Percentiles rank a stretch among this genome's conserved stretches.
phyloP scores from a whole-genome alignment of 2,113 vertebrate species.

The Cyphotilapia sp. region DNA sequence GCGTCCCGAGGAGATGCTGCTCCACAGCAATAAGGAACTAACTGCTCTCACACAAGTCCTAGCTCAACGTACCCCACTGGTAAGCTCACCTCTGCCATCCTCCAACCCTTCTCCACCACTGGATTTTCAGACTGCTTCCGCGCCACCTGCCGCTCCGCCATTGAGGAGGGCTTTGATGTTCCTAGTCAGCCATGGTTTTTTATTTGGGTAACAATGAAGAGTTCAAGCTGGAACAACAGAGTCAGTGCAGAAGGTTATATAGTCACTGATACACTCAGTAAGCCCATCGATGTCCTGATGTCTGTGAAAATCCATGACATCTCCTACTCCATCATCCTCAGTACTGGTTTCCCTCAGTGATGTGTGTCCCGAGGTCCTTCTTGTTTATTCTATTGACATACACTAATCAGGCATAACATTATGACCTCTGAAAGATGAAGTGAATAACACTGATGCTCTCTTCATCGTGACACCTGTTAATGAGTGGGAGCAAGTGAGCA shows the following conservation, averaged over 20 bases:
- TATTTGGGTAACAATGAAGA: neutral
- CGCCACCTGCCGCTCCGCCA: rapidly evolving
- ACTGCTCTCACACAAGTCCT: neutral
- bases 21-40: neutral
- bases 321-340: neutral
- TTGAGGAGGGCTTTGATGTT: neutral
- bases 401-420: neutral
- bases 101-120: neutral
- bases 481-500: neutral
- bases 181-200: neutral
- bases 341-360: neutral
- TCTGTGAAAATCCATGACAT: neutral
- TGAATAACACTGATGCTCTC: neutral
- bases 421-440: neutral
- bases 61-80: neutral
- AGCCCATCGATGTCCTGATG: neutral
- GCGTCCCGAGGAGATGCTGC: neutral
- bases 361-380: neutral
- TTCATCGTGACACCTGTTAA: neutral
- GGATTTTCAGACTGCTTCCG: neutral
- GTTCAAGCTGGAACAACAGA: neutral
- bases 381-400: neutral
- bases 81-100: neutral
- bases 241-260: neutral
- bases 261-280: neutral